Evolutionary conservation across 2,888 invertebrate species (phyloP), one percentile per base, ranked within the genome.

Genomic region (Cylindroiulus punctatus): DNA sequence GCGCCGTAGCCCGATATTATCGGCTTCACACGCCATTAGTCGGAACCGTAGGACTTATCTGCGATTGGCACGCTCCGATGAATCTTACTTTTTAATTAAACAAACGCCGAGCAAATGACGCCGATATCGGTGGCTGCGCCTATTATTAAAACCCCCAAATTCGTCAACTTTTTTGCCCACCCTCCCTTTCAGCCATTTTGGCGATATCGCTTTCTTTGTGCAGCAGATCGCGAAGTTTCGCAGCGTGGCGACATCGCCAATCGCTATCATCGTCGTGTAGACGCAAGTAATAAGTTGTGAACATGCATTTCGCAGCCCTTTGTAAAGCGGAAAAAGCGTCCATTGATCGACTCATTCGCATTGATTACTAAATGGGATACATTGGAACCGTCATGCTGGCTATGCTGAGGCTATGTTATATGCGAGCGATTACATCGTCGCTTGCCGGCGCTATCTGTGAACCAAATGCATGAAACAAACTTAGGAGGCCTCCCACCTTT

Each of bases 21-120:
- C 81, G 81, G 36, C 81, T 81, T 81, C 81, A 81, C 81, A 81
- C 81, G 81, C 81, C 81, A 81, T 81, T 81, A 81, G 81, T 81
- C 36, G 32, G 5, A 81, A 81, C 81, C 30, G 81, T 81, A 36
- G 81, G 36, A 81, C 81, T 81, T 81, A 81, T 81, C 81, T 81
- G 3, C 81, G 81, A 81, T 81, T 81, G 32, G 32, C 30, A 81
- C 36, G 81, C 81, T 81, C 36, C 81, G 19, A 2, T 8, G 81
- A 36, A 19, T 81, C 81, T 36, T 30, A 30, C 81, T 81, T 81
- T 81, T 81, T 81, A 81, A 81, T 81, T 81, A 81, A 81, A 81
- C 30, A 81, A 81, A 81, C 81, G 81, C 30, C 30, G 36, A 81
- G 36, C 81, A 81, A 81, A 81, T 81, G 81, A 81, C 30, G 81